phyloP scores from a whole-genome alignment of 2,113 vertebrate species.

The Romanogobio albipinnatus region DNA sequence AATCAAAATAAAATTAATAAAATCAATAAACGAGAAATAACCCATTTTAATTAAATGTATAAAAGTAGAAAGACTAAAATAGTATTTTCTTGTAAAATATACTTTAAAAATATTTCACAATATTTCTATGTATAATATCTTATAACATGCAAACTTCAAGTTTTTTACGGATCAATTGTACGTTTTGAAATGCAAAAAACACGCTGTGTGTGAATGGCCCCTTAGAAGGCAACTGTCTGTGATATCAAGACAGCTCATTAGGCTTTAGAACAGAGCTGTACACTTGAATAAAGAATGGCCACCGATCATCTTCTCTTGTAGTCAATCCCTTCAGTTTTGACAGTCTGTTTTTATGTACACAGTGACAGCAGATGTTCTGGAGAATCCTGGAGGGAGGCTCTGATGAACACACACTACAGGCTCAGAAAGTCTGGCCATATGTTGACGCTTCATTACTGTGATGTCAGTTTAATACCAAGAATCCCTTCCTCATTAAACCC shows the following conservation, averaged over 20 bases:
- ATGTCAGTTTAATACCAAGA: constrained; percentile 29
- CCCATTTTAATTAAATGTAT: no score
- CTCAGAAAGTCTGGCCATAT: constrained; percentile 15
- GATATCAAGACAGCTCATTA: constrained; percentile 12
- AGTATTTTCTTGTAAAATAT: no score
- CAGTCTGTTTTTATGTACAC: constrained; percentile 25
- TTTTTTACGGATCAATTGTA: not conserved
- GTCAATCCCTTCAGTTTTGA: not conserved
- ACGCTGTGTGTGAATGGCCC: not conserved
- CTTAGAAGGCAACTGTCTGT: not conserved
- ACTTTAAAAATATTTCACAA: no score
- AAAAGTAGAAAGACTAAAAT: no score
- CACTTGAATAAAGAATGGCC: not conserved
- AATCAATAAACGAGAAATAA: no score
- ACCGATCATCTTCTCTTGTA: not conserved
- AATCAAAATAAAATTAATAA: no score
- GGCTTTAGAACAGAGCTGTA: constrained; percentile 9
- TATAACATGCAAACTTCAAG: not conserved
- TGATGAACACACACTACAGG: not conserved
- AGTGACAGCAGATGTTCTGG: constrained; percentile 24
- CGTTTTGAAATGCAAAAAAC: not conserved
- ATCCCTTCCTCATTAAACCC: constrained; percentile 10
- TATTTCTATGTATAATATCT: no score
- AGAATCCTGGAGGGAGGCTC: constrained; percentile 14
- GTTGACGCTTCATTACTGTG: constrained; percentile 18